Percentiles rank a stretch among this genome's conserved stretches.
These are phyloP conservation scores for Lochmaea crataegi DNA, from an alignment of 2,888 invertebrate species.

Conservation along the genomic window DNA sequence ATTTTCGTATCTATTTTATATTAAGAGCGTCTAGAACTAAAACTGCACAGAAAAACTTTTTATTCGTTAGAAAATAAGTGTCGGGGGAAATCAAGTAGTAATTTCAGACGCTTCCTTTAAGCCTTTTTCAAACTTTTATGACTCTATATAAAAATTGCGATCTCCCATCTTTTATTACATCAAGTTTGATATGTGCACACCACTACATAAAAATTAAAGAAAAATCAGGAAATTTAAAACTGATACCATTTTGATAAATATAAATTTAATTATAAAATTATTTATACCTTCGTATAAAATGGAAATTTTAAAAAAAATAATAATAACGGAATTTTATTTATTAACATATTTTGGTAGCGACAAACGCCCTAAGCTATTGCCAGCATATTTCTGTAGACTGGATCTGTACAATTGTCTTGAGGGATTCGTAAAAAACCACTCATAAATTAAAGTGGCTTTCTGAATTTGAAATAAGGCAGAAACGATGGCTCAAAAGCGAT, in stretches of 20 bases:
- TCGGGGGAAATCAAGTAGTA: conserved; percentile 52
- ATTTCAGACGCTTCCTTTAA: conserved; percentile 46
- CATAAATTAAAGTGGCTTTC: conserved; percentile 54
- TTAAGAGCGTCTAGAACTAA: neutral
- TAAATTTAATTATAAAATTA: no score
- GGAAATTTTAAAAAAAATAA: no score
- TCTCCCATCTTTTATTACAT: conserved; percentile 46
- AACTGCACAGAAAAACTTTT: conserved; percentile 29
- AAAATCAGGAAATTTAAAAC: neutral
- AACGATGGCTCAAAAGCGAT: conserved; percentile 49
- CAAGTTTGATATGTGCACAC: conserved; percentile 21
- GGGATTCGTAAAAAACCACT: conserved; percentile 39
- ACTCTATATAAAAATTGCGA: conserved; percentile 48
- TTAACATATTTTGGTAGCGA: neutral
- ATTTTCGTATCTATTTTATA: conserved; percentile 17
- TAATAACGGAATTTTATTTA: neutral
- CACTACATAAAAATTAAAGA: neutral
- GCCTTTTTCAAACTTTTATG: conserved; percentile 47
- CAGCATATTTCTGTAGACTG: neutral
- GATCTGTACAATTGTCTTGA: conserved; percentile 1
- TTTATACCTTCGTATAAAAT: no score
- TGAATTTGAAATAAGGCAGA: conserved; percentile 55
- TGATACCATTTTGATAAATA: neutral
- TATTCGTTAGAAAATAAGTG: conserved; percentile 43
- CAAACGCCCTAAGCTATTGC: neutral